phyloP scores from a whole-genome alignment of 1,140 invertebrate genomes.

The Nautilus pompilius region DNA sequence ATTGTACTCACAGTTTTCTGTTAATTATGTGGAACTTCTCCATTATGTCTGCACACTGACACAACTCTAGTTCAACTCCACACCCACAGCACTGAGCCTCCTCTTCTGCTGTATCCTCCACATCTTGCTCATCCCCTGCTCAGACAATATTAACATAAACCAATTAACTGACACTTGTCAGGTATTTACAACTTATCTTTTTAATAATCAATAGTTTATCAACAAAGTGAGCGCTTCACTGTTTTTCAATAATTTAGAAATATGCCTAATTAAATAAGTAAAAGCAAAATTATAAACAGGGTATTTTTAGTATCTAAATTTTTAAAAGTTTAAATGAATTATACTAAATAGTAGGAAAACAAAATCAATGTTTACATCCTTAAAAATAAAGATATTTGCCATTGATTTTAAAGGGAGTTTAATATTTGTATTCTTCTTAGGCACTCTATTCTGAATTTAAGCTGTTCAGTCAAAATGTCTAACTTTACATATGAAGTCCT shows the following conservation, averaged over 20 bases:
- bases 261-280: not conserved
- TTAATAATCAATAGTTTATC: not conserved
- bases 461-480: no score
- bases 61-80: constrained; percentile 66
- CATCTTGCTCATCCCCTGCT: constrained; percentile 19
- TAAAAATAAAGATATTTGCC: no score
- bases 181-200: not conserved
- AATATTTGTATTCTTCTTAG: no score
- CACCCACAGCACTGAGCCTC: constrained; percentile 66
- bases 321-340: no score
- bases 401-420: no score
- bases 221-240: not conserved
- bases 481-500: no score
- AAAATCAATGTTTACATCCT: no score
- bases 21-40: constrained; percentile 77
- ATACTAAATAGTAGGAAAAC: no score
- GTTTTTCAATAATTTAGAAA: not conserved
- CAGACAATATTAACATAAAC: not conserved
- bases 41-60: constrained; percentile 72
- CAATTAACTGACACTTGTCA: not conserved
- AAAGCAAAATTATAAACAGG: not conserved
- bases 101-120: constrained; percentile 17
- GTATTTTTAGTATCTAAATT: no score
- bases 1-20: constrained; percentile 58
- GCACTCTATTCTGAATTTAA: no score